Evolutionary conservation across 2,797 vertebrate species (phyloP), one percentile per base, ranked within the genome.

Genomic region (Parotocinclus haroldoi): DNA sequence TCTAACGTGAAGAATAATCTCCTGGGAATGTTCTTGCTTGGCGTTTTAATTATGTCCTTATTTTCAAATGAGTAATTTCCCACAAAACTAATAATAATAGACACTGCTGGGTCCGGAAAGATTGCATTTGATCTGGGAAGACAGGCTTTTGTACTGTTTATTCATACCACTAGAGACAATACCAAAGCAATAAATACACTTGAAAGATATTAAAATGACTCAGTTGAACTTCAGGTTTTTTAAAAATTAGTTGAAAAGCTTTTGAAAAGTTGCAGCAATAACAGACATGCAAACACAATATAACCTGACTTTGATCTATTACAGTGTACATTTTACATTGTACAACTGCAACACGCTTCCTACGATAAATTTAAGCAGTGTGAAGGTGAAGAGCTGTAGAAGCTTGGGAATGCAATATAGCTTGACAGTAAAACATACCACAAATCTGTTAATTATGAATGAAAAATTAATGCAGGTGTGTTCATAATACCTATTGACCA

Each of bases 11-110:
- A 66, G 19, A 44, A 14, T 40, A 46, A 58, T 76, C 60, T 60
- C 55, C 17, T 7, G 62, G 69, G 69, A 58, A 62, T 49, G 61
- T 19, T 71, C 51, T 51, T 71, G 45, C 63, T 60, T 63, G 58
- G 58, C 50, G 52, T 69, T 73, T 73, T 76, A 76, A 78, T 78
- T 49, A 76, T 71, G 61, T 74, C 37, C 69, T 81, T 78, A 84
- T 86, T 85, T 82, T 68, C 66, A 84, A 85, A 87, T 85, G 78
- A 85, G 85, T 77, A 78, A 75, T 71, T 73, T 52, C 73, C 49
- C 56, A 78, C 80, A 81, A 83, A 86, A 82, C 74, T 85, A 85
- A 87, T 86, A 88, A 87, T 76, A 85, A 85, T 71, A 85, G 80
- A 83, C 77, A 81, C 72, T 78, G 78, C 80, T 71, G 73, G 78